These are phyloP conservation scores for Scartelaos histophorus DNA, from an alignment of 2,113 vertebrate genomes.

Conservation along the genomic window DNA sequence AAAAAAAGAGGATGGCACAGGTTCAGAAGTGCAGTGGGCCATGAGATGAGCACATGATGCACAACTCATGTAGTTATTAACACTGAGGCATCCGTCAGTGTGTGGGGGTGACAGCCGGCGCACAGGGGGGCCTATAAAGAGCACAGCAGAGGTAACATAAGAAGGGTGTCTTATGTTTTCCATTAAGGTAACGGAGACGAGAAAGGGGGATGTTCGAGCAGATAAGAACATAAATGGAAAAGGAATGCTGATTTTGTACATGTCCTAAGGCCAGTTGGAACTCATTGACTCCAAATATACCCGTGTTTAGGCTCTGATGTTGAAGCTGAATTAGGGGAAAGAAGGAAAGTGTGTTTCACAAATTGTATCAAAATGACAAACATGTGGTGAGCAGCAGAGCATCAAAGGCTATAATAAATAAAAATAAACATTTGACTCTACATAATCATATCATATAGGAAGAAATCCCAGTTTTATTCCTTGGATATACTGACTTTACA, in stretches of 20 bases:
- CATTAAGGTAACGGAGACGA: constrained; percentile 64
- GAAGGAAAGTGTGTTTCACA: too few relatives aligned
- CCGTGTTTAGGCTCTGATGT: background rate
- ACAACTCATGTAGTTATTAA: constrained; percentile 25
- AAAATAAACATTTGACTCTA: background rate
- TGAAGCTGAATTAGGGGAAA: background rate
- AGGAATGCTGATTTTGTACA: constrained; percentile 29
- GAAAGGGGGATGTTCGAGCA: constrained; percentile 55
- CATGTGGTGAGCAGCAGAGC: background rate
- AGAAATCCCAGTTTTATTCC: too few relatives aligned
- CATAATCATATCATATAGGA: background rate
- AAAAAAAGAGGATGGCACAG: constrained; percentile 35
- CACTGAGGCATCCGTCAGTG: constrained; percentile 29
- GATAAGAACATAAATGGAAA: constrained; percentile 66
- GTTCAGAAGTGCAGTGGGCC: constrained; percentile 62
- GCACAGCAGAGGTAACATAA: constrained; percentile 53
- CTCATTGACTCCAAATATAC: constrained; percentile 40
- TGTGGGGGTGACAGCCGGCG: constrained; percentile 41
- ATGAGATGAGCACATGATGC: constrained; percentile 56
- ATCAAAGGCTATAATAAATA: background rate
- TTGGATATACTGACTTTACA: too few relatives aligned
- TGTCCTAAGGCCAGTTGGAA: constrained; percentile 47
- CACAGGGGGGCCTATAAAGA: constrained; percentile 38
- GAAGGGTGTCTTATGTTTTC: constrained; percentile 66
- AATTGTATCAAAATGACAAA: background rate